phyloP scores from a whole-genome alignment of 53 echinoderm and acorn worm genomes.

The Luidia sarsii region DNA sequence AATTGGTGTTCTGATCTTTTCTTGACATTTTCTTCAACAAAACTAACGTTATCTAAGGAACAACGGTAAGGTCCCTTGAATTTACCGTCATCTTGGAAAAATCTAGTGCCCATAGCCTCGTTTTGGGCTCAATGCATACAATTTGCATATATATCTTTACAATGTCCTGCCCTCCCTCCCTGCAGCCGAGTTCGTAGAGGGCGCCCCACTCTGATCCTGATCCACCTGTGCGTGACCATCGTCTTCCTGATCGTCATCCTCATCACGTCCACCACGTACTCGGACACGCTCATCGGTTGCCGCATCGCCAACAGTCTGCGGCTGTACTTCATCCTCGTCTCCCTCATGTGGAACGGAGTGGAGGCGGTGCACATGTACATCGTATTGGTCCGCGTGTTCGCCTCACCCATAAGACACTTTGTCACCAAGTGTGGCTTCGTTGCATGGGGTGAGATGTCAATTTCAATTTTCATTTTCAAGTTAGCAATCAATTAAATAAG shows the following conservation, averaged over 20 bases:
- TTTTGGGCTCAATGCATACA: too few relatives aligned
- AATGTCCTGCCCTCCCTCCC: too few relatives aligned
- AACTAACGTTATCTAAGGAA: too few relatives aligned
- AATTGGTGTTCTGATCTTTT: too few relatives aligned
- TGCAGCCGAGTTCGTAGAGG: slow-evolving; percentile 78
- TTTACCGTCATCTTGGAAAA: too few relatives aligned
- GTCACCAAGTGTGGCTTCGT: slow-evolving; percentile 77
- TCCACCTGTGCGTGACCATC: slow-evolving; percentile 80
- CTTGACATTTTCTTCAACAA: too few relatives aligned
- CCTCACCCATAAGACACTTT: slow-evolving; percentile 73
- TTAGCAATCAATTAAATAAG: too few relatives aligned
- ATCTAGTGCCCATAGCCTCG: too few relatives aligned
- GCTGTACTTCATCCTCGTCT: slow-evolving; percentile 82
- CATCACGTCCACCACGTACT: slow-evolving; percentile 64
- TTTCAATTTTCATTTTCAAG: background rate
- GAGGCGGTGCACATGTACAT: slow-evolving; percentile 91
- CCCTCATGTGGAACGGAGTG: slow-evolving; percentile 95
- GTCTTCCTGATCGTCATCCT: slow-evolving; percentile 70
- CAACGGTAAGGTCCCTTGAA: too few relatives aligned
- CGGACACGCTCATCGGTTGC: slow-evolving; percentile 68
- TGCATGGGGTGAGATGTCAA: slow-evolving; percentile 85
- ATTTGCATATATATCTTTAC: too few relatives aligned
- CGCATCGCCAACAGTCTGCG: slow-evolving; percentile 80
- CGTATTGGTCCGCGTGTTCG: slow-evolving; percentile 75
- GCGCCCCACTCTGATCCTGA: slow-evolving; percentile 80